Evolutionary conservation across 2,888 invertebrate species (phyloP), one percentile per base, ranked within the genome.

Genomic region (Gibbula magus): DNA sequence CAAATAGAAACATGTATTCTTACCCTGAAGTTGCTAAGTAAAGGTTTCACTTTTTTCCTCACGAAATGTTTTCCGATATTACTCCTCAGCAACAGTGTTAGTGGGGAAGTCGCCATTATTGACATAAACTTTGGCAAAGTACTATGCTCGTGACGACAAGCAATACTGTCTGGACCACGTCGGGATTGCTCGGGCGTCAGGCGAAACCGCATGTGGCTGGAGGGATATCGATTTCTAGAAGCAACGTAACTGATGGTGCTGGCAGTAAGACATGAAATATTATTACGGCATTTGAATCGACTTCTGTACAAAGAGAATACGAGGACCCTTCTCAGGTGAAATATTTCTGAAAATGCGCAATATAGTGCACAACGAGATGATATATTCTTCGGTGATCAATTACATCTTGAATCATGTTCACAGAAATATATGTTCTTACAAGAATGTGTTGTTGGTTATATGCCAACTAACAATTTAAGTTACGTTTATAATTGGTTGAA

Each of bases 61-160:
- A 74, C 54, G 61, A 81, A 79, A 53, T 77, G 73, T 79, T 79
- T 79, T 53, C 79, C 79, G 56, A 81, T 77, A 79, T 73, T 79
- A 76, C 77, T 76, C 81, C 81, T 45, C 32, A 81, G 77, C 81
- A 81, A 77, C 61, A 81, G 61, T 52, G 77, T 79, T 29, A 81
- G 29, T 61, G 81, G 77, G 75, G 81, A 75, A 73, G 79, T 77
- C 73, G 81, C 81, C 81, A 81, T 81, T 79, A 81, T 79, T 67
- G 77, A 79, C 39, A 70, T 70, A 70, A 70, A 70, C 70, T 39
- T 32, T 39, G 39, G 70, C 29, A 35, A 39, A 35, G 39, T 70
- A 70, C 70, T 70, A 70, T 32, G 32, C 32, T 70, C 70, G 70
- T 70, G 70, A 39, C 70, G 70, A 70, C 70, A 39, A 70, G 39